These are phyloP conservation scores for Sinonovacula constricta DNA, from an alignment of 1,140 invertebrate genomes.

Conservation along the genomic window DNA sequence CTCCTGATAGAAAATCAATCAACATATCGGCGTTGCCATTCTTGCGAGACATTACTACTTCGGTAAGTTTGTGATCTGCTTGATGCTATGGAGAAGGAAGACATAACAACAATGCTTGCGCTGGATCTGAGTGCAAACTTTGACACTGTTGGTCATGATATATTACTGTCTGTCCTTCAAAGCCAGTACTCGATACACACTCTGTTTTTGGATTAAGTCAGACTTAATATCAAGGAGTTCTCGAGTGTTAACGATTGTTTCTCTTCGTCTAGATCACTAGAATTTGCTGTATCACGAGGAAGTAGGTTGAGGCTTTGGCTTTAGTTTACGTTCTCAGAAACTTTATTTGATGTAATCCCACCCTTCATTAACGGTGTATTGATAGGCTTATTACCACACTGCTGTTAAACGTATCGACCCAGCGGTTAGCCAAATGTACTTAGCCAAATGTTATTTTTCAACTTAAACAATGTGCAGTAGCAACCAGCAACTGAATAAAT, in stretches of 20 bases:
- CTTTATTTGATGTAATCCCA: background rate
- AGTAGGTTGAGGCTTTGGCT: background rate
- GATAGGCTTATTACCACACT: background rate
- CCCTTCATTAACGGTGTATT: background rate
- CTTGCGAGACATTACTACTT: slow-evolving; percentile 14
- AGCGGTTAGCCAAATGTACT: too few species aligned
- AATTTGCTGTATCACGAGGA: background rate
- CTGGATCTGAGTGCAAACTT: background rate
- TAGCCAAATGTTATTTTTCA: too few species aligned
- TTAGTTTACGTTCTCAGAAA: background rate
- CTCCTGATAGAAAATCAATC: slow-evolving; percentile 14
- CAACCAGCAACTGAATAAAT: too few species aligned
- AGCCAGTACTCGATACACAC: background rate
- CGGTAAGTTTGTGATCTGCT: slow-evolving; percentile 20
- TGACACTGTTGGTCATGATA: background rate
- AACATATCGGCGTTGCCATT: slow-evolving; percentile 14
- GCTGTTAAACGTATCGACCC: too few species aligned
- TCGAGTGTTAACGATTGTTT: background rate
- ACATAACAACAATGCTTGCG: background rate
- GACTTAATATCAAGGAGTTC: background rate
- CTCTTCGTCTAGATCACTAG: background rate
- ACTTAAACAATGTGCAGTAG: too few species aligned
- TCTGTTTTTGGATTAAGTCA: background rate
- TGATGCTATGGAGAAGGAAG: slow-evolving; percentile 19
- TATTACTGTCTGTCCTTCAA: background rate